Evolutionary conservation across 2,113 vertebrate genomes (phyloP).

Genomic region (Cinclus cinclus): DNA sequence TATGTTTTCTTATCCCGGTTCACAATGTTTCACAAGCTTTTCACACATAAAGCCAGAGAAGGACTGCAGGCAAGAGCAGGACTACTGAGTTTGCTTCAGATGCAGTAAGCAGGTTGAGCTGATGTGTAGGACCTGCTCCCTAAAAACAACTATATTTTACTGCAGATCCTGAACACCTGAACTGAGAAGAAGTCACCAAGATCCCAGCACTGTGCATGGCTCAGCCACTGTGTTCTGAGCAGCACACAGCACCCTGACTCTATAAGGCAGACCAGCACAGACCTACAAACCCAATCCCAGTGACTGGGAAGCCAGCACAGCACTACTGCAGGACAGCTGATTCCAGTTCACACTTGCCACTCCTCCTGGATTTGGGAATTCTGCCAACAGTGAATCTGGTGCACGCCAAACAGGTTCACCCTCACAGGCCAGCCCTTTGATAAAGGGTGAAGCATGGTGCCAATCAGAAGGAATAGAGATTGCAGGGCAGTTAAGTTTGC

Average conservation of each 20-base stretch:
- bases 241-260: background rate
- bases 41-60: background rate
- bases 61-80: background rate
- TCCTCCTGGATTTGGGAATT: background rate
- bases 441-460: background rate
- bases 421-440: background rate
- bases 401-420: accelerated
- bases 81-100: background rate
- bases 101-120: background rate
- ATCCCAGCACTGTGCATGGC: accelerated
- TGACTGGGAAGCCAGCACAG: background rate
- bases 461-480: background rate
- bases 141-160: background rate
- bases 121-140: background rate
- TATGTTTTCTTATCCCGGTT: background rate
- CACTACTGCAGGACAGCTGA: background rate
- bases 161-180: background rate
- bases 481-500: background rate
- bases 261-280: background rate
- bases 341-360: background rate
- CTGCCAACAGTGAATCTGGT: background rate
- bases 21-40: background rate
- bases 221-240: accelerated
- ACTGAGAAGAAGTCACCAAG: background rate
- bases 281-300: background rate